A percentile compares a stretch with the other conserved stretches of the same genome.
These are phyloP conservation scores for Drosophila kuntzei DNA, from an alignment of 2,888 invertebrate genomes.

Conservation along the genomic window DNA sequence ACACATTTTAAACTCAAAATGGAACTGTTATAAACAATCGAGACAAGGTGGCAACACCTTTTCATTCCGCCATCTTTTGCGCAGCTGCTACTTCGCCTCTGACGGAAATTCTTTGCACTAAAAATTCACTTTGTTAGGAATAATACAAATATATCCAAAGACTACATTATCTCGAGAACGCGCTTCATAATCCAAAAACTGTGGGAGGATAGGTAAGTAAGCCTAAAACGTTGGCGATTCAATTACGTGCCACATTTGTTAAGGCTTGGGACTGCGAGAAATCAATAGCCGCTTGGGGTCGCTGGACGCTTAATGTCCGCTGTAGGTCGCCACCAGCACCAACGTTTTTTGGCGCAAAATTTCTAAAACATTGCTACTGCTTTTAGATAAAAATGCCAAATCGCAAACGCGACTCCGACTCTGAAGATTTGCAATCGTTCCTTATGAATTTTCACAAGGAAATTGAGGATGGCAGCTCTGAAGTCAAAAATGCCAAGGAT, in stretches of 20 bases:
- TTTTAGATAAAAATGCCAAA: conserved; percentile 53
- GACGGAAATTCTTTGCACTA: conserved; percentile 75
- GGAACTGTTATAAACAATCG: conserved; percentile 24
- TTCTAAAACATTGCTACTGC: conserved; percentile 23
- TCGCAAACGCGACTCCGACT: conserved; percentile 43
- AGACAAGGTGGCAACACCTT: conserved; percentile 39
- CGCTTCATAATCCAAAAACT: not conserved
- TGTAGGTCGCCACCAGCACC: conserved; percentile 66
- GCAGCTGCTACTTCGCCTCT: conserved; percentile 66
- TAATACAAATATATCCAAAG: conserved; percentile 10
- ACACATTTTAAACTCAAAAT: conserved; percentile 35
- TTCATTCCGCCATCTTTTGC: conserved; percentile 80
- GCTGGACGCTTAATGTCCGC: conserved; percentile 59
- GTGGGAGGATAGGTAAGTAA: conserved; percentile 23
- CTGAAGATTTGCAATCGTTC: conserved; percentile 90
- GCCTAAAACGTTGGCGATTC: not conserved
- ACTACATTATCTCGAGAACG: not conserved
- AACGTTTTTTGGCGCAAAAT: conserved; percentile 43
- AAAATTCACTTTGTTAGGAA: conserved; percentile 38
- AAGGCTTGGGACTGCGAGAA: conserved; percentile 43
- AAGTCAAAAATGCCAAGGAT: conserved; percentile 43
- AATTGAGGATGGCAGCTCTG: conserved; percentile 87
- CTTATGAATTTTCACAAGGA: conserved; percentile 93
- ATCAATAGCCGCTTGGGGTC: conserved; percentile 63
- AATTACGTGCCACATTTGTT: not conserved